Evolutionary conservation across 1,140 invertebrate genomes (phyloP).

Genomic region (Aethina tumida): DNA sequence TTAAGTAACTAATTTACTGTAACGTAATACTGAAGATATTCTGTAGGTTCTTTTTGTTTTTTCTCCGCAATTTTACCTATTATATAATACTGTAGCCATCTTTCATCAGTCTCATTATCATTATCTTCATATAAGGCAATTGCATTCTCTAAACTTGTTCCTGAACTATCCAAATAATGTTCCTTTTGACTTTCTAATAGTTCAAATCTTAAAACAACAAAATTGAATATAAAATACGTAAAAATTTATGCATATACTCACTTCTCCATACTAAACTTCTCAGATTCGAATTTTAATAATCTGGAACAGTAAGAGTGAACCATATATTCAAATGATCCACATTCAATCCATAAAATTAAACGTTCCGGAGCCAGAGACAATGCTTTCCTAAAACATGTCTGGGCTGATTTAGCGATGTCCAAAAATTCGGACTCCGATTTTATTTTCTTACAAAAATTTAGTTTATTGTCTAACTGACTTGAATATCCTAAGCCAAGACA

Average conservation of each 20-base stretch:
- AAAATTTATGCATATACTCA: slow-evolving; percentile 12
- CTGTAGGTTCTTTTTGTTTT: slow-evolving; percentile 55
- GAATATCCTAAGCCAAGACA: slow-evolving; percentile 74
- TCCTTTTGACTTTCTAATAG: slow-evolving; percentile 65
- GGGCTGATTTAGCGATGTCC: slow-evolving; percentile 56
- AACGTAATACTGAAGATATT: slow-evolving; percentile 70
- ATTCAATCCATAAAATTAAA: slow-evolving; percentile 78
- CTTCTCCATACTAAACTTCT: slow-evolving; percentile 64
- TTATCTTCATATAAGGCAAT: slow-evolving; percentile 46
- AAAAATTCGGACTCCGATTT: slow-evolving; percentile 62
- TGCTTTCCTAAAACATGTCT: slow-evolving; percentile 69
- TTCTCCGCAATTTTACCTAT: slow-evolving; percentile 86
- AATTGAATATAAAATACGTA: neutral
- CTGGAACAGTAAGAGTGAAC: slow-evolving; percentile 81
- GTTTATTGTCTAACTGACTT: slow-evolving; percentile 67
- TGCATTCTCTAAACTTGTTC: slow-evolving; percentile 66
- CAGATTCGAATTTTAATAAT: slow-evolving; percentile 67
- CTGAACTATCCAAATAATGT: slow-evolving; percentile 63
- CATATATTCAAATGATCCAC: slow-evolving; percentile 76
- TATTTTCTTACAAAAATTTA: slow-evolving; percentile 62
- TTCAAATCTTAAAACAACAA: slow-evolving; percentile 44
- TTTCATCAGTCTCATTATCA: slow-evolving; percentile 52
- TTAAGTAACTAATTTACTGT: slow-evolving; percentile 39
- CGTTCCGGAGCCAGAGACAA: slow-evolving; percentile 60
- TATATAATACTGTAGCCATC: slow-evolving; percentile 89